A percentile compares a stretch with the other conserved stretches of the same genome.
phyloP scores from a whole-genome alignment of 2,113 vertebrate species.

The Callithrix jacchus region DNA sequence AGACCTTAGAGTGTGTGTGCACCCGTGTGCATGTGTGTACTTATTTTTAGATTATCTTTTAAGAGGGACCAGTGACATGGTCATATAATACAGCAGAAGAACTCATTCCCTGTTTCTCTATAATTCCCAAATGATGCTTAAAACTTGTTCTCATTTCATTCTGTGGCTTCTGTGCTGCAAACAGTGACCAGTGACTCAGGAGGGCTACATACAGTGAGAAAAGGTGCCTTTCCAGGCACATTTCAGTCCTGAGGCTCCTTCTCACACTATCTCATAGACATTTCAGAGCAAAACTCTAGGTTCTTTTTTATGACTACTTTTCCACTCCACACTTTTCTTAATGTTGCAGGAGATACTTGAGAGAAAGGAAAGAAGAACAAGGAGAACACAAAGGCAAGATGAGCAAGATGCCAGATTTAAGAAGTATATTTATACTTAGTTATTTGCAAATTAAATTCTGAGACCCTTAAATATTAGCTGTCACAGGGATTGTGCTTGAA shows the following conservation, averaged over 20 bases:
- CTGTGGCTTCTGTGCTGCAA: neutral
- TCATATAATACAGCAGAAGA: neutral
- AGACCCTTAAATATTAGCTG: neutral
- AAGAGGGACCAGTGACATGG: neutral
- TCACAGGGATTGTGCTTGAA: neutral
- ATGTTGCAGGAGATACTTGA: neutral
- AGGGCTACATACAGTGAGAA: neutral
- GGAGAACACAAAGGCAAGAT: neutral
- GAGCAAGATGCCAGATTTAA: neutral
- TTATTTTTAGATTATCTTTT: neutral
- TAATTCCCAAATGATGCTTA: neutral
- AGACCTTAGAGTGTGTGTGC: neutral
- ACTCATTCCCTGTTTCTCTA: neutral
- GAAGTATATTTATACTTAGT: neutral
- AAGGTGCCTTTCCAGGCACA: neutral
- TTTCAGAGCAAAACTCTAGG: neutral
- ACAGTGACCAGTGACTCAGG: neutral
- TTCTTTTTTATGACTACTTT: neutral
- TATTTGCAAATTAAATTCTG: neutral
- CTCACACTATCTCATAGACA: neutral
- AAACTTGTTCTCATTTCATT: neutral
- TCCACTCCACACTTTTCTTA: neutral
- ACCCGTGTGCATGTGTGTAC: accelerated
- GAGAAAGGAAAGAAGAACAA: neutral
- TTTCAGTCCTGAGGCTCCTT: neutral